Evolutionary conservation across 2,797 vertebrate genomes (phyloP).

Genomic region (Acropternis orthonyx): DNA sequence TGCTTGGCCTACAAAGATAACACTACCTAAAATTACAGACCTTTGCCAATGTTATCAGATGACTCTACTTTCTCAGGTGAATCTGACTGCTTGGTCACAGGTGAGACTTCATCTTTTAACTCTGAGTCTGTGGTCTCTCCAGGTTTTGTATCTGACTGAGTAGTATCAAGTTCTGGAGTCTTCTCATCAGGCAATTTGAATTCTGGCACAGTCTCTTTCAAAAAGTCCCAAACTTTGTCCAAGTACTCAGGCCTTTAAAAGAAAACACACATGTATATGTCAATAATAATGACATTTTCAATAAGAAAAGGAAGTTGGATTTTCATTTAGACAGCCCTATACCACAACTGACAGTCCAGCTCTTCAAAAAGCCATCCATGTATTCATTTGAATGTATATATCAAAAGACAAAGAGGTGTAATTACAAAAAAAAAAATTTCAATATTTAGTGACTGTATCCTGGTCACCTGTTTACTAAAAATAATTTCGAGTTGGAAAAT

Average conservation of each 20-base stretch:
- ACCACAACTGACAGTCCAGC: not conserved
- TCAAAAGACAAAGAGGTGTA: not conserved
- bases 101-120: constrained; percentile 42
- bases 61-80: constrained; percentile 67
- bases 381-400: not conserved
- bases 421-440: not conserved
- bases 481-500: not conserved
- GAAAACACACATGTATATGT: not conserved
- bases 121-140: constrained; percentile 55
- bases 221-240: constrained; percentile 83
- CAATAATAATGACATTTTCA: not conserved
- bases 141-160: constrained; percentile 26
- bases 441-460: not conserved
- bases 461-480: not conserved
- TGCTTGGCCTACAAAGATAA: not conserved
- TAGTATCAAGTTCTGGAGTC: constrained; percentile 32
- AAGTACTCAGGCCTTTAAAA: constrained; percentile 73
- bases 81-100: constrained; percentile 3
- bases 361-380: not conserved
- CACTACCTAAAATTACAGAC: constrained; percentile 48
- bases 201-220: constrained; percentile 81
- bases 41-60: constrained; percentile 67
- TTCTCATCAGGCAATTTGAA: constrained; percentile 76
- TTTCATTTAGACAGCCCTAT: not conserved
- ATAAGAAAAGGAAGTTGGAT: not conserved